Conservation (phyloP, 1,140 invertebrate genomes). For the Meloidogyne exigua region DNA sequence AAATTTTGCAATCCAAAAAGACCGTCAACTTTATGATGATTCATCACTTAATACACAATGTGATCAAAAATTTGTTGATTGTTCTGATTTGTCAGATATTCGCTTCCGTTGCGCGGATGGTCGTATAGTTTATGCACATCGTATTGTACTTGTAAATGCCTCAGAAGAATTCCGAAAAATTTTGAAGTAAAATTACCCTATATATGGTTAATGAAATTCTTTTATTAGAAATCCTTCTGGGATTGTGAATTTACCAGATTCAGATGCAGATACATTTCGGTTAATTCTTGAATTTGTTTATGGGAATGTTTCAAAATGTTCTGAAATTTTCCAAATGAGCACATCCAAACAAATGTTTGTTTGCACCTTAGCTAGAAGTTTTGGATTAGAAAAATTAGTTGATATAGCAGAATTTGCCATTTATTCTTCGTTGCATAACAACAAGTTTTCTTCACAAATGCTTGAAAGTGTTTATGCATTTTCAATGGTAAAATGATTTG, state of each 20-base stretch:
- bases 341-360: neutral
- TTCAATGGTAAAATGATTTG: neutral
- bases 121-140: conserved; percentile 31
- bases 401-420: neutral
- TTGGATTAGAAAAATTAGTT: conserved; percentile 7
- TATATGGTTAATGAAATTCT: neutral
- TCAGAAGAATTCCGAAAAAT: conserved; percentile 26
- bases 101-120: conserved; percentile 21
- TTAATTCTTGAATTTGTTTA: conserved; percentile 22
- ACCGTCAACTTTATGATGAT: too few species aligned
- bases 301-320: conserved; percentile 10
- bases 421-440: too few species aligned
- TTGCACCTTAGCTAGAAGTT: neutral
- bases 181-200: conserved; percentile 19
- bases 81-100: conserved; percentile 32
- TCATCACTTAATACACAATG: conserved; percentile 8
- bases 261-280: conserved; percentile 7
- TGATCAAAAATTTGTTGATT: conserved; percentile 35
- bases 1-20: too few species aligned
- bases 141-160: conserved; percentile 35
- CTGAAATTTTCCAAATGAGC: neutral
- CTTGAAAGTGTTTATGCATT: neutral
- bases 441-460: neutral
- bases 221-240: conserved; percentile 6
- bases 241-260: conserved; percentile 1